Conservation (phyloP, 2,888 invertebrate species). For the Slavum lentiscoides region DNA sequence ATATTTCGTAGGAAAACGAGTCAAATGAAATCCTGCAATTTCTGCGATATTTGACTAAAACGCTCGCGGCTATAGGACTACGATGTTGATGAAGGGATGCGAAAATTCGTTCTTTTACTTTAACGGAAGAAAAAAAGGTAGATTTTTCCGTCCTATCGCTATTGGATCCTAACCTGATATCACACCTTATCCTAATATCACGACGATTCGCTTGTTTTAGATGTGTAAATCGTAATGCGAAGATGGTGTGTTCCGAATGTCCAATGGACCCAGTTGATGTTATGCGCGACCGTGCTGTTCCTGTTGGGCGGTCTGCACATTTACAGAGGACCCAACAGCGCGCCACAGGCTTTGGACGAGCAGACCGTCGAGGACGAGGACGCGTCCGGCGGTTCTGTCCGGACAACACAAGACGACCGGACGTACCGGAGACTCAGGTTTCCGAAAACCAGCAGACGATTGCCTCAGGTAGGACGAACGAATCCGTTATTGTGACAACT, state of each 20-base stretch:
- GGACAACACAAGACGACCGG: constrained; percentile 51
- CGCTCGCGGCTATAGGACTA: no score
- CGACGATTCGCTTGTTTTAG: neutral
- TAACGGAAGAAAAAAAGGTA: no score
- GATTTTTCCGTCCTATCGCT: no score
- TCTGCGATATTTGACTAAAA: no score
- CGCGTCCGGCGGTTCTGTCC: constrained; percentile 3
- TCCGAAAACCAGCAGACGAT: constrained; percentile 67
- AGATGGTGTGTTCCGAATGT: constrained; percentile 52
- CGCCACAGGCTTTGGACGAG: constrained; percentile 30
- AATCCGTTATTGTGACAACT: no score
- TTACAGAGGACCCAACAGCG: constrained; percentile 39
- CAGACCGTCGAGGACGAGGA: constrained; percentile 41
- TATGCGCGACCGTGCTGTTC: constrained; percentile 38
- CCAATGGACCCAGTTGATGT: constrained; percentile 50
- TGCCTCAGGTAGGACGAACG: constrained; percentile 63
- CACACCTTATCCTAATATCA: no score
- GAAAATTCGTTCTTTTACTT: no score
- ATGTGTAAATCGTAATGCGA: constrained; percentile 52
- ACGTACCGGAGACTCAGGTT: constrained; percentile 63
- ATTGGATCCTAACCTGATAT: no score
- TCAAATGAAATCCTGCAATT: no score
- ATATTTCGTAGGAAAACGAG: no score
- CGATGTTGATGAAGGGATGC: no score
- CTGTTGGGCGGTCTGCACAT: constrained; percentile 47